A percentile compares a stretch with the other conserved stretches of the same genome.
These are phyloP conservation scores for Thysanoteuthis rhombus DNA, from an alignment of 2,888 invertebrate species.

Conservation along the genomic window DNA sequence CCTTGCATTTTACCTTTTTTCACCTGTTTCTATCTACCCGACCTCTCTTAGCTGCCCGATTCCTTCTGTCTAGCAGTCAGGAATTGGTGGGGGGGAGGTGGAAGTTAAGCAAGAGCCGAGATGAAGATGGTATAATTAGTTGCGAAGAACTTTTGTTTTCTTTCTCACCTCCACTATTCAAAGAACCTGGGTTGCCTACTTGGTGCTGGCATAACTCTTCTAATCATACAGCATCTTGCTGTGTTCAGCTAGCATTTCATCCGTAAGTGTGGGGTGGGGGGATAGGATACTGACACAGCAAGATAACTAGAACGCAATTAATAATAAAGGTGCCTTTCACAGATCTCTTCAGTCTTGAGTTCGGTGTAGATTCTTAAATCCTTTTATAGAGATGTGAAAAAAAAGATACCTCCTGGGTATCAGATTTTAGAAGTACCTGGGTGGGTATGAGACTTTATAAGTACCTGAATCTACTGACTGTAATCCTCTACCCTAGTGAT, in stretches of 20 bases:
- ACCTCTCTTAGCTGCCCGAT: not conserved
- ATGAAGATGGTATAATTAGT: not conserved
- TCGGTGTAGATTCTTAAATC: not conserved
- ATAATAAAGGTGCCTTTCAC: constrained; percentile 17
- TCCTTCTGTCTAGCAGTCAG: not conserved
- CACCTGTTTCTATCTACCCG: not conserved
- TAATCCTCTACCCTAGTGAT: too few species aligned
- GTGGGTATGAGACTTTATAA: not conserved
- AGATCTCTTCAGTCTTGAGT: not conserved
- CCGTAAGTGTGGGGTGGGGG: not conserved
- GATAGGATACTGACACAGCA: too few species aligned
- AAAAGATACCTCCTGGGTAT: not conserved
- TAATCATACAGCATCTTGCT: not conserved
- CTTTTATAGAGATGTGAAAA: not conserved
- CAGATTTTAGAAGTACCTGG: not conserved
- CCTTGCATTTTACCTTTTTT: not conserved
- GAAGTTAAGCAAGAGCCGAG: not conserved
- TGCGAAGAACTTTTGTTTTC: not conserved
- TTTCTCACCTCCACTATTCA: not conserved
- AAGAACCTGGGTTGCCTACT: not conserved
- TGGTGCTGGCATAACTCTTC: not conserved
- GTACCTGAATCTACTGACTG: too few species aligned
- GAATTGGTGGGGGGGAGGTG: not conserved
- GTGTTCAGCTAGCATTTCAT: not conserved
- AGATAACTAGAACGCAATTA: constrained; percentile 1